Evolutionary conservation across 2,113 vertebrate genomes (phyloP).

Genomic region (Elaphurus davidianus): DNA sequence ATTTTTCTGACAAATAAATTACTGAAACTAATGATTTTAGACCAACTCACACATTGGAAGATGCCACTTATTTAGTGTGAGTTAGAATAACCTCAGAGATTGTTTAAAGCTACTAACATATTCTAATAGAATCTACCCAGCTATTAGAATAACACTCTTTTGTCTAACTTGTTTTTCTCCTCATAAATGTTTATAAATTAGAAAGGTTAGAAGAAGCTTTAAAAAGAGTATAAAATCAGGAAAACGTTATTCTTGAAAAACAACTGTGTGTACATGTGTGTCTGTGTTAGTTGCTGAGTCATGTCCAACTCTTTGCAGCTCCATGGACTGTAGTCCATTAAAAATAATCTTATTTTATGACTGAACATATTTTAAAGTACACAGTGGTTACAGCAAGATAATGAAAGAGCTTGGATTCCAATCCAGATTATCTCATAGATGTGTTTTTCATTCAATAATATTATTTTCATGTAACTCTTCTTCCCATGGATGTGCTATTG

Average conservation of each 20-base stretch:
- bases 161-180: background rate
- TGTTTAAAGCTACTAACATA: background rate
- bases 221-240: background rate
- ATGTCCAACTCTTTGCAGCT: background rate
- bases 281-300: background rate
- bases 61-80: background rate
- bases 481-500: background rate
- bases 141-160: background rate
- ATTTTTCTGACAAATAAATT: background rate
- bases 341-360: background rate
- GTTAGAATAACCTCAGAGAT: background rate
- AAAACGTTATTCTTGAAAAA: background rate
- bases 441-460: background rate
- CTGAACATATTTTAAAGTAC: background rate
- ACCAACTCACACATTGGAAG: background rate
- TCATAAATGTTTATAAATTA: background rate
- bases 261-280: background rate
- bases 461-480: background rate
- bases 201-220: background rate
- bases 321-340: background rate
- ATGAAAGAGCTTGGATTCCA: background rate
- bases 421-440: background rate
- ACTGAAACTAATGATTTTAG: background rate
- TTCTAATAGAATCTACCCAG: background rate
- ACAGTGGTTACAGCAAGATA: background rate